Evolutionary conservation across 2,797 vertebrate species (phyloP), one percentile per base, ranked within the genome.

Genomic region (Artibeus lituratus): DNA sequence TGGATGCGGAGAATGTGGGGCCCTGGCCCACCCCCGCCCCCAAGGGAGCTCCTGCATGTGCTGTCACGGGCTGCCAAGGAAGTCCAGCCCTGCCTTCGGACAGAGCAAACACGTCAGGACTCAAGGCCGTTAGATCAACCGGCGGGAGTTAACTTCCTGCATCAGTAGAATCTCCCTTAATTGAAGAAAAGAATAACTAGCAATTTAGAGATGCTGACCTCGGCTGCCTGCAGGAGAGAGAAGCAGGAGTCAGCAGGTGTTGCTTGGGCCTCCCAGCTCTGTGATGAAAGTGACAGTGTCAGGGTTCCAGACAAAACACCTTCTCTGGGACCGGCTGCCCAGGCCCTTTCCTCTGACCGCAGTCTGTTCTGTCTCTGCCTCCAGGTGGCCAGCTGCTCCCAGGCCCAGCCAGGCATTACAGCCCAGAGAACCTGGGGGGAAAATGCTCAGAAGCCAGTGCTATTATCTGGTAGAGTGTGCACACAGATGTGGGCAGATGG

Each of bases 121-220:
- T 76, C 78, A 51, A 82, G 62, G 86, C 91, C 69, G 44, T 93
- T 94, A 80, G 55, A 95, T 95, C 92, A 95, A 96, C 93, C 69
- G 7, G 44, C 65, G 39, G 96, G 91, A 91, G 86, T 94, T 95
- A 80, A 94, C 92, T 95, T 96, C 88, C 57, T 87, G 77, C 32
- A 3, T 96, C 93, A 88, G 77, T 94, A 95, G 85, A 93, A 95
- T 69, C 2, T 5, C 86, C 88, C 72, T 90, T 96, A 89, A 51
- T 19, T 92, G 89, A 92, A 95, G 92, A 94, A 97, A 96, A 81
- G 89, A 96, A 83, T 86, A 97, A 89, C 78, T 90, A 97, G 88
- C 87, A 87, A 89, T 96, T 97, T 92, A 5, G 91, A 88, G 92
- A 74, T 1, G 1, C n/a, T 15, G 82, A 94, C 96, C 80, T 91